Evolutionary conservation across 2,113 vertebrate species (phyloP), one percentile per base, ranked within the genome.

Genomic region (Periophthalmodon schlosseri): DNA sequence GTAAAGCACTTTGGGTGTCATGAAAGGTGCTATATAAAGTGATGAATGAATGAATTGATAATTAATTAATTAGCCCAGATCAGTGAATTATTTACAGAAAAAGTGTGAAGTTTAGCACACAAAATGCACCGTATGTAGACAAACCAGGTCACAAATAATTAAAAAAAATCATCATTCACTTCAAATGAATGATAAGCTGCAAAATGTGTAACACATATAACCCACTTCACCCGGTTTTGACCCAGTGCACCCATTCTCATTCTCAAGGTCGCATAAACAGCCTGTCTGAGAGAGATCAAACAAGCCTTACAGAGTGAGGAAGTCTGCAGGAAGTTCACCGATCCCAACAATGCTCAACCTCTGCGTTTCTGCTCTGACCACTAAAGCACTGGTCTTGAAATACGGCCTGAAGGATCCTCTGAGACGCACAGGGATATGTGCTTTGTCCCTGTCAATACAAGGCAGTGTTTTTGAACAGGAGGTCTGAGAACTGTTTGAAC

Each of bases 321-420:
- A 65, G 63, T 65, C 10, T n/a, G n/a, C 63, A 65, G 63, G 63
- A 65, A 65, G 63, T 65, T 10, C 34, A 39, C 34, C 39, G 34
- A 39, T 34, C 9, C 4, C 34, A 65, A 39, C 63, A 39, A 44
- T 65, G 63, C 44, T 20, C 63, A 44, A 39, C 44, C 20, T 63
- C 60, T 65, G 63, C 44, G 34, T 39, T 65, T 63, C 16, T 63
- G 28, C 28, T 63, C 28, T 63, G 28, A 34, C 28, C 60, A 63
- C 60, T 34, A 63, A 63, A 34, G 60, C 14, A 13, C 9, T 34
- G 60, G 24, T 28, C 24, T 63, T 63, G 60, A 63, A 63, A 63
- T 34, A 34, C 8, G 60, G 60, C 28, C 60, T 63, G 24, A 63
- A 34, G 15, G 60, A 63, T 60, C 23, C 13, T 60, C 23, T 28